Base-by-base conservation (phyloP, 2,888 invertebrate genomes). In the Drosophila mimetica region DNA sequence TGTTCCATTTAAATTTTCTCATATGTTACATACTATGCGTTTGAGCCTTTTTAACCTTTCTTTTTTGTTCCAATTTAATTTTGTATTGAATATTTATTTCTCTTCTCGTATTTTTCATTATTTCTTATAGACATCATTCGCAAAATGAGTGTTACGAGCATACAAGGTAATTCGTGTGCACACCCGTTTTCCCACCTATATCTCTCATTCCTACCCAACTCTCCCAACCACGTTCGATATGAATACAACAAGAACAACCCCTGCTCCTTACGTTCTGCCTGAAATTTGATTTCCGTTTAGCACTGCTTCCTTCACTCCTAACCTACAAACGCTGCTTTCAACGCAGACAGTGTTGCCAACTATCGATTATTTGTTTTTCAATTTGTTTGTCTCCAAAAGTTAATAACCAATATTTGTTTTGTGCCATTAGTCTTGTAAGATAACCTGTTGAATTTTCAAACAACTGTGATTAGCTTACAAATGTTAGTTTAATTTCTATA, bases 101-200 rank as follows among this genome's bases (percentile, higher is more conserved):
- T 77, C 79, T 77, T 57, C 55, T 81, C 74, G 79, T 69, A 58
- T 86, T 76, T 82, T 78, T 73, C 70, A 83, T 83, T 82, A 64
- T 86, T 88, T 89, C 89, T 91, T 91, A 89, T 91, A 91, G 91
- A 89, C 79, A 83, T 90, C 85, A 91, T 91, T 89, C 91, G 91
- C 89, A 91, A 90, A 86, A 90, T 90, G 89, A 91, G 90, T 90
- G 90, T 91, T 77, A 89, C 88, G 80, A 76, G 71, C 78, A 74
- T 85, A 76, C 75, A 86, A 91, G 90, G 91, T 91, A 91, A 91
- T 89, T 89, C 88, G 90, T 86, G 80, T 79, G 83, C 79, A 76
- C 74, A 57, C 58, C 30, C 14, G 53, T 28, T 34, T 52, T 51
- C 36, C 44, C 32, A 3, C 16, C 36, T 46, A 28, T 44, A 25